A percentile compares a stretch with the other conserved stretches of the same genome.
phyloP scores from a whole-genome alignment of 2,113 vertebrate species.

The Tragulus kanchil region DNA sequence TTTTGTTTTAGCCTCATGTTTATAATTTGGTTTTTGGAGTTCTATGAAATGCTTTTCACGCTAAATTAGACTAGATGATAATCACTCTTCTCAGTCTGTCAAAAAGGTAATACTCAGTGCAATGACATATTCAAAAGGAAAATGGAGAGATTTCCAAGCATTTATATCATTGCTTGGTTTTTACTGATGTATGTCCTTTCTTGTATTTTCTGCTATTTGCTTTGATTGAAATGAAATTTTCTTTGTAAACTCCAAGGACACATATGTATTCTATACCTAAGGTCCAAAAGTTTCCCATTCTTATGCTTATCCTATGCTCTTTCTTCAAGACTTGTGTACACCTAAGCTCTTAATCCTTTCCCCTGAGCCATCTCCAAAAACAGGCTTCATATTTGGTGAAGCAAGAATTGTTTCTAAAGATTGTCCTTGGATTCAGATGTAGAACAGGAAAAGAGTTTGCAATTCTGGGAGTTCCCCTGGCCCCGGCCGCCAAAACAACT shows the following conservation, averaged over 20 bases:
- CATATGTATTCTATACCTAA: conserved; percentile 72
- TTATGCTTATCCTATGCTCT: conserved; percentile 53
- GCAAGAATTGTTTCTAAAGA: conserved; percentile 81
- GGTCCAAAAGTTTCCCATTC: conserved; percentile 60
- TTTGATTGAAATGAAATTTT: conserved; percentile 61
- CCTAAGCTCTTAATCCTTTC: conserved; percentile 85
- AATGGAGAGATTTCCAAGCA: conserved; percentile 28
- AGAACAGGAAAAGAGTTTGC: conserved; percentile 78
- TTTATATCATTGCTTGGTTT: conserved; percentile 59
- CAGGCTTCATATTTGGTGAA: conserved; percentile 74
- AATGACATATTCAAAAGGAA: conserved; percentile 59
- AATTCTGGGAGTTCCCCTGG: conserved; percentile 74
- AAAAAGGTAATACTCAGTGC: conserved; percentile 57
- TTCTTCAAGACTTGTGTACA: conserved; percentile 78
- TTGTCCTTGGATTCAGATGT: conserved; percentile 78
- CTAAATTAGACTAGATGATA: conserved; percentile 67
- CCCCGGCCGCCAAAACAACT: conserved; percentile 50
- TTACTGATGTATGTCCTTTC: conserved; percentile 47
- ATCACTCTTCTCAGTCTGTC: conserved; percentile 59
- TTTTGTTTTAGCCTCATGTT: conserved; percentile 73
- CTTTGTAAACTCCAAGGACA: conserved; percentile 75
- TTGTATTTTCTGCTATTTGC: conserved; percentile 62
- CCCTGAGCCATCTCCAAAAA: conserved; percentile 82
- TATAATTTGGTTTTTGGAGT: conserved; percentile 72
- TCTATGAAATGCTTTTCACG: conserved; percentile 67